phyloP scores from a whole-genome alignment of 92 coral and sea anemone species.

The Actinernus sp. region DNA sequence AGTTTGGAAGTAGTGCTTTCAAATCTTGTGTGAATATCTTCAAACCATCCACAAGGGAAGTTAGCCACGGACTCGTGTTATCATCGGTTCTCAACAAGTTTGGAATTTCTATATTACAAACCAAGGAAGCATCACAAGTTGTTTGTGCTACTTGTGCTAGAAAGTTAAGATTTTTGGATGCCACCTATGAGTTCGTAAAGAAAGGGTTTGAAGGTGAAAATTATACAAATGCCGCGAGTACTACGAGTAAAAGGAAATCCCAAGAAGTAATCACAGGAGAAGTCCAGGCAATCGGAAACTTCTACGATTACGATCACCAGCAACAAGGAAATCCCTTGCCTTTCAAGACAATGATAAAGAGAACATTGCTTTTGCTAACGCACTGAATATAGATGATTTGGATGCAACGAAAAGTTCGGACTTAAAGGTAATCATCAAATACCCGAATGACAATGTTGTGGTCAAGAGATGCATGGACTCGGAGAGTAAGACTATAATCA shows the following conservation, averaged over 20 bases:
- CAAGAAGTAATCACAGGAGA: not conserved
- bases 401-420: not conserved
- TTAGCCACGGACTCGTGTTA: too few species aligned
- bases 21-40: too few species aligned
- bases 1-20: too few species aligned
- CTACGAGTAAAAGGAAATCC: not conserved
- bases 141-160: too few species aligned
- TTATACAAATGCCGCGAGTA: not conserved
- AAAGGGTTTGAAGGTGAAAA: too few species aligned
- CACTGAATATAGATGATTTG: constrained; percentile 31
- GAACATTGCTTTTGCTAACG: constrained; percentile 10
- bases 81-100: too few species aligned
- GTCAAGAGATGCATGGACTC: constrained; percentile 17
- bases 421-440: constrained; percentile 30
- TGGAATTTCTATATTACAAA: too few species aligned
- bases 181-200: too few species aligned
- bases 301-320: constrained; percentile 2
- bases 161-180: too few species aligned
- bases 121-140: too few species aligned
- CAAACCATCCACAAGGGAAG: too few species aligned
- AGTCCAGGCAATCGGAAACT: constrained; percentile 22
- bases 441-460: constrained; percentile 20
- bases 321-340: too few species aligned
- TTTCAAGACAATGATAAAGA: constrained; percentile 2
- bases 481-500: constrained; percentile 8